Evolutionary conservation across 2,888 invertebrate genomes (phyloP).

Genomic region (Coelinius sp.): DNA sequence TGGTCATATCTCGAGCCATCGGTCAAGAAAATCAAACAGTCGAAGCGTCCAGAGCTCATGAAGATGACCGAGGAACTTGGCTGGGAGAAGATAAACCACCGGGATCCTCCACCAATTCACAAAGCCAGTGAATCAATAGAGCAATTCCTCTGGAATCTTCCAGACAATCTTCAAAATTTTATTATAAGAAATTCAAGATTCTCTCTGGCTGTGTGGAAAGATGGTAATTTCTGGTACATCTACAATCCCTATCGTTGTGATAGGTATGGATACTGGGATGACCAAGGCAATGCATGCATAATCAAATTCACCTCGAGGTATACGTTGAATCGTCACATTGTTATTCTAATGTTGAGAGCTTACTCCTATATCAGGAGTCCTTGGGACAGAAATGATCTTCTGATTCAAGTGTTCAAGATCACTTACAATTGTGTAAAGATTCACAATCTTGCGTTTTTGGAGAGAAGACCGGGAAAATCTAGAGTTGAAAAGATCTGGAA

Average conservation of each 20-base stretch:
- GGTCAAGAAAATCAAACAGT: slow-evolving; percentile 34
- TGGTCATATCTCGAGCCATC: slow-evolving; percentile 52
- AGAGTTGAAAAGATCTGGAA: slow-evolving; percentile 38
- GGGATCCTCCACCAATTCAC: slow-evolving; percentile 48
- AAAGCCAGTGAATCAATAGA: slow-evolving; percentile 50
- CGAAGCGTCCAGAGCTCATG: slow-evolving; percentile 55
- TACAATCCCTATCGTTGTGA: slow-evolving; percentile 65
- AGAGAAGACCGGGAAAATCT: slow-evolving; percentile 44
- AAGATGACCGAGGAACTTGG: slow-evolving; percentile 51
- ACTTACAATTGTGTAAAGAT: slow-evolving; percentile 57
- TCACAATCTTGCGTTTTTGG: slow-evolving; percentile 57
- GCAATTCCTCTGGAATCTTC: slow-evolving; percentile 57
- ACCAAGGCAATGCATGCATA: slow-evolving; percentile 59
- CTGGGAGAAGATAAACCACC: slow-evolving; percentile 49
- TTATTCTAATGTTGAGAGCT: slow-evolving; percentile 60
- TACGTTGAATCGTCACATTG: slow-evolving; percentile 59
- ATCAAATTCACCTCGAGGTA: slow-evolving; percentile 59
- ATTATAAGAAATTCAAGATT: slow-evolving; percentile 58
- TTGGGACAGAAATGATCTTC: slow-evolving; percentile 35
- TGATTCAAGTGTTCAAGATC: slow-evolving; percentile 58
- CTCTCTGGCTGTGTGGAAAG: slow-evolving; percentile 62
- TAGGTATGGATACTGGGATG: slow-evolving; percentile 59
- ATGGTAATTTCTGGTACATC: slow-evolving; percentile 62
- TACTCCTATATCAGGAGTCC: slow-evolving; percentile 50
- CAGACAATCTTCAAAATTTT: slow-evolving; percentile 55